Conservation (phyloP, 2,888 invertebrate species). For the Neoascia interrupta region DNA sequence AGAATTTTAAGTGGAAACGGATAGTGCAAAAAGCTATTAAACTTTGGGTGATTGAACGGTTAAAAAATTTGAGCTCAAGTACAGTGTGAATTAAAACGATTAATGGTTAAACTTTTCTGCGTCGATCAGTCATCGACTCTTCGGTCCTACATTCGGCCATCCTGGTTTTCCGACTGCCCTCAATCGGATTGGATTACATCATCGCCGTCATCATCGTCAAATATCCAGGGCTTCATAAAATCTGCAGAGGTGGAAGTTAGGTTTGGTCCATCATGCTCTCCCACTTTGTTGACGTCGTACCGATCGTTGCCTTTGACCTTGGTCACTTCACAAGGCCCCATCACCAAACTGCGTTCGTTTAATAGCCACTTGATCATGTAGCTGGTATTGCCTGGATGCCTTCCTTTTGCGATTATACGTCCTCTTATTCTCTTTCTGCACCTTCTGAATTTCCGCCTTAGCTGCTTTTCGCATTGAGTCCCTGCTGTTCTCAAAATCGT, state of each 20-base stretch:
- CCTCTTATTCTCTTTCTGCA: conserved; percentile 23
- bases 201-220: background rate
- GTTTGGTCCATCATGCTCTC: conserved; percentile 43
- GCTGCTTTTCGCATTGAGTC: background rate
- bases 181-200: conserved; percentile 2
- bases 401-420: conserved; percentile 1
- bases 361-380: conserved; percentile 32
- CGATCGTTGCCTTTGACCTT: conserved; percentile 37
- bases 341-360: conserved; percentile 38
- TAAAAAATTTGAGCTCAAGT: too few species aligned
- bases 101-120: too few species aligned
- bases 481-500: background rate
- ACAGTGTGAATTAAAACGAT: too few species aligned
- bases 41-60: too few species aligned
- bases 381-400: background rate
- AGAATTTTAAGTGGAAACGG: too few species aligned
- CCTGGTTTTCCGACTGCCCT: conserved; percentile 3
- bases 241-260: conserved; percentile 24
- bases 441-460: background rate
- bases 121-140: too few species aligned
- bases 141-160: conserved; percentile 4
- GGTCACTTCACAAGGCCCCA: conserved; percentile 41
- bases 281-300: conserved; percentile 36
- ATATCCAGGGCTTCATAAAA: conserved; percentile 45
- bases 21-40: too few species aligned